Percentiles rank a stretch among this genome's conserved stretches.
These are phyloP conservation scores for Sylvilagus floridanus DNA, from an alignment of 2,797 vertebrate species.

Conservation along the genomic window DNA sequence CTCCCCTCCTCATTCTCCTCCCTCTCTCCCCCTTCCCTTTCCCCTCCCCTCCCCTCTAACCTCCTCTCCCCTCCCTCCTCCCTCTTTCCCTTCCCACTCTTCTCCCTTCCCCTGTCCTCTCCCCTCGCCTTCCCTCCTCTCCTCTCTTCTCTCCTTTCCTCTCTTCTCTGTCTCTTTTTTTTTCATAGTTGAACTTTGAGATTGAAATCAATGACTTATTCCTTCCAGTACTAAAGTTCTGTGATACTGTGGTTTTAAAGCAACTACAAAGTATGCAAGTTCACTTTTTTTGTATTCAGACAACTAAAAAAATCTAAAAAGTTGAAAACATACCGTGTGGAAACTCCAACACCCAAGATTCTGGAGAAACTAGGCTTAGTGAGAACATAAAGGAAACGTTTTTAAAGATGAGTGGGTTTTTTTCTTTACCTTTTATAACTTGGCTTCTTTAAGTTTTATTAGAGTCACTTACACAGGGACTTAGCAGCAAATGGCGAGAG, in stretches of 20 bases:
- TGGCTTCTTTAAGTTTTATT: background rate
- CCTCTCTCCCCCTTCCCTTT: too few relatives aligned
- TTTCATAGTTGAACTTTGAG: background rate
- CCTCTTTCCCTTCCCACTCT: background rate
- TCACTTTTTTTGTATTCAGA: background rate
- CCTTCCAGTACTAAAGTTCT: background rate
- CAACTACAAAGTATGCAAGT: background rate
- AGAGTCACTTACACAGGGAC: background rate
- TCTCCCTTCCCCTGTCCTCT: too few relatives aligned
- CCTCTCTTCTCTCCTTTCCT: too few relatives aligned
- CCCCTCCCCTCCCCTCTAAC: too few relatives aligned
- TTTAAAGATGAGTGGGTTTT: background rate
- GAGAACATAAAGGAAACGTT: background rate
- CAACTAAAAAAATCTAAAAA: background rate
- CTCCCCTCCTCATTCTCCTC: too few relatives aligned
- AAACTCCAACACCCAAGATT: background rate
- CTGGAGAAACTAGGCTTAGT: background rate
- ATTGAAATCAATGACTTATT: too few relatives aligned
- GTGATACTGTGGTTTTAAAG: background rate
- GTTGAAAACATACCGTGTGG: background rate
- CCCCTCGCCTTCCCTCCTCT: too few relatives aligned
- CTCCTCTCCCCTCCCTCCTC: too few relatives aligned
- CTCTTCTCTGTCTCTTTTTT: background rate
- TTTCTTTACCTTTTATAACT: background rate
- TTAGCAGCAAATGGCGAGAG: background rate